Evolutionary conservation across 2,113 vertebrate species (phyloP).

Genomic region (Gnathonemus echidnorhynchus): DNA sequence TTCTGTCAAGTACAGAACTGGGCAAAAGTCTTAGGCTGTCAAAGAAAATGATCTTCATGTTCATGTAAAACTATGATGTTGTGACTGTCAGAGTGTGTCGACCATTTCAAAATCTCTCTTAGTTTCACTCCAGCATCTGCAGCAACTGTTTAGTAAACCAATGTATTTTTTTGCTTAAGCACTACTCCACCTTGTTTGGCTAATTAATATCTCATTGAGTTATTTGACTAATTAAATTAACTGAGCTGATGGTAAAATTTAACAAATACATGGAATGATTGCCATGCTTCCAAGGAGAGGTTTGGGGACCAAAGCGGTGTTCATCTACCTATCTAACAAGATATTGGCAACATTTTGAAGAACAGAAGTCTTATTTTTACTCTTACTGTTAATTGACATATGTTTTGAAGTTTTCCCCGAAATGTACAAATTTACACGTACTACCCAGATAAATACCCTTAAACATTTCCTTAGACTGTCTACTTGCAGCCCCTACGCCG

Average conservation of each 20-base stretch:
- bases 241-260: background rate
- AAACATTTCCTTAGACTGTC: background rate
- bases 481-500: background rate
- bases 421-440: background rate
- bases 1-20: background rate
- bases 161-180: background rate
- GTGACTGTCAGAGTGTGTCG: background rate
- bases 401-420: background rate
- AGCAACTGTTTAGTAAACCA: background rate
- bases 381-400: background rate
- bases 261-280: background rate
- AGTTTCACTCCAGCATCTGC: background rate
- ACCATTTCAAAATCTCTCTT: background rate
- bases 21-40: background rate
- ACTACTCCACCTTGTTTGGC: background rate
- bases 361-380: background rate
- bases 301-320: background rate
- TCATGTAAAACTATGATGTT: background rate
- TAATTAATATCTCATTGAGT: background rate
- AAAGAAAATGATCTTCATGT: background rate
- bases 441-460: background rate
- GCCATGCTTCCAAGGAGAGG: background rate
- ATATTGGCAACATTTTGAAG: background rate
- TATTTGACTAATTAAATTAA: background rate
- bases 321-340: background rate